phyloP scores from a whole-genome alignment of 2,113 vertebrate species.

The Poecile atricapillus region DNA sequence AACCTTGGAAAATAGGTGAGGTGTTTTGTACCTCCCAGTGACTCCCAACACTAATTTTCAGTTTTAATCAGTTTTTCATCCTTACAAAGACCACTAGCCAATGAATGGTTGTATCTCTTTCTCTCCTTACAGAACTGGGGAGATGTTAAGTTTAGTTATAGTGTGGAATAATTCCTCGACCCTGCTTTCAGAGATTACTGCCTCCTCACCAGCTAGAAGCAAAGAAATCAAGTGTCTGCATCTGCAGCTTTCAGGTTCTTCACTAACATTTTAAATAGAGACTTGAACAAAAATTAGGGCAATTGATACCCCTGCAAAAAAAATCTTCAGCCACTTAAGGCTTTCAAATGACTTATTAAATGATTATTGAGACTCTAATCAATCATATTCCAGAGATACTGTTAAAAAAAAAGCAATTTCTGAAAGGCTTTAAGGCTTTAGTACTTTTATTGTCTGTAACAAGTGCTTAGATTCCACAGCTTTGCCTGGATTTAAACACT shows the following conservation, averaged over 20 bases:
- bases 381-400: not conserved
- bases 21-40: not conserved
- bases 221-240: not conserved
- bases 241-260: not conserved
- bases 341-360: not conserved
- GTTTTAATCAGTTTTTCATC: not conserved
- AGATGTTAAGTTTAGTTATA: not conserved
- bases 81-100: not conserved
- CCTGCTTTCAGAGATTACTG: not conserved
- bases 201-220: not conserved
- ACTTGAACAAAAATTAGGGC: not conserved
- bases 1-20: not conserved
- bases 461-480: not conserved
- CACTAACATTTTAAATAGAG: not conserved
- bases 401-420: not conserved
- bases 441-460: rapidly evolving
- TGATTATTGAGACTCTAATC: not conserved
- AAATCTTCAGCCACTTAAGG: not conserved
- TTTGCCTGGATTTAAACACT: not conserved
- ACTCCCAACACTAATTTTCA: not conserved
- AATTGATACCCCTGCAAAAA: not conserved
- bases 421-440: not conserved
- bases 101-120: not conserved
- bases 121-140: not conserved
- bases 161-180: not conserved